Base-by-base conservation (phyloP, 1,140 invertebrate species). In the Hyphantria cunea region DNA sequence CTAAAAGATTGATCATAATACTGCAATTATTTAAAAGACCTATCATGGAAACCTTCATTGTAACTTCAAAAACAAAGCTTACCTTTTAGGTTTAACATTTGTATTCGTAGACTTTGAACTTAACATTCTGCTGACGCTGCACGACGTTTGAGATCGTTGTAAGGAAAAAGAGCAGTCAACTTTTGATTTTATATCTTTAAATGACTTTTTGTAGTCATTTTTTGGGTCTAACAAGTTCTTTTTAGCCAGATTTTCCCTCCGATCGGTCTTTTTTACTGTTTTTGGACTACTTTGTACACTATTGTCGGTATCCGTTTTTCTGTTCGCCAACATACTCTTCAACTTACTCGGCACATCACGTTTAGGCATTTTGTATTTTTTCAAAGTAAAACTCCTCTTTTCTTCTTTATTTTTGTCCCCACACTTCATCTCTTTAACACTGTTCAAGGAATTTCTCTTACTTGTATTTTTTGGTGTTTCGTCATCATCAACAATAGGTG, bases 141-240 rank as follows among this genome's bases (percentile, higher is more conserved):
- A 90, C 31, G 88, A 82, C 9, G 88, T 90, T 72, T 90, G 88
- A 25, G 88, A 90, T 15, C 88, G 77, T 81, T 90, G 88, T 55
- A 90, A 75, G 11, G 88, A 89, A 61, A 89, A 90, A 10, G 86
- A 87, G 66, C 90, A 92, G 60, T 92, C 92, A 25, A 96, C 94
- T 87, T 95, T 95, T 3, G 95, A 95, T 79, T 96, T 96, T 17
- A 97, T 94, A 79, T 97, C 95, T 82, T 95, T 96, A 49, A 94
- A 93, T 8, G 92, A 92, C 69, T 94, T 95, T n/a, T 94, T 94
- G 63, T 94, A 93, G 70, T 95, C 94, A 14, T 89, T 92, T 75
- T 95, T 95, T 34, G 93, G 93, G 70, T 94, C 95, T 15, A 84
- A 62, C 15, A 75, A 70, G 65, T 80, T 84, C 86, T 96, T 96